Base-by-base conservation (phyloP, 2,113 vertebrate species). In the Tricholaema leucomelas region DNA sequence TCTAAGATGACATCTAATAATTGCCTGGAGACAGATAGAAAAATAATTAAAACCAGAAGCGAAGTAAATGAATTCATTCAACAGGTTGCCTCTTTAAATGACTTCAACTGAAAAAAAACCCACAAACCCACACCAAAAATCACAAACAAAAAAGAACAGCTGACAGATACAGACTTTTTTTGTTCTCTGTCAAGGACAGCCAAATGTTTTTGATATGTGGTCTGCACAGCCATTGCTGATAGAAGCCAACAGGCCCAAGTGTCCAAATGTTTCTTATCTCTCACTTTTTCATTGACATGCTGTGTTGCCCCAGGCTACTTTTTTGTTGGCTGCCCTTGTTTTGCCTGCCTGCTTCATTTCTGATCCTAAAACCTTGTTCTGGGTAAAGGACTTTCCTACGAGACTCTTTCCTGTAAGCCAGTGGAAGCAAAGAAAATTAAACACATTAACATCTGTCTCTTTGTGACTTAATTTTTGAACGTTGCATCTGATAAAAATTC, bases 191-290 rank as follows among this genome's bases (percentile, higher is more conserved):
- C 94, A 95, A 95, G 93, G 85, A 75, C 91, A 90, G 94, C 81
- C 94, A 94, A 93, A 82, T 80, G 25, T 52, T 96, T 94, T 91
- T 91, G 69, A 95, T 90, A 61, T 75, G 61, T 92, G 54, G 87
- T 52, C 87, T 94, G 74, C 76, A 92, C 77, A 92, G 87, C 88
- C 85, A 85, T 88, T 90, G 85, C 59, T 86, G 84, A 95, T 90
- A 82, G 82, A 92, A 94, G 92, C 95, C 92, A 95, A 95, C 61
- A 71, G 81, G 52, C 85, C 92, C 69, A 91, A 94, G 85, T 95
- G 93, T 96, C 93, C 95, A 91, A 95, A 85, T 90, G 65, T 70
- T 95, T 96, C 93, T 95, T 94, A 93, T 96, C 92, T 92, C 48
- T 66, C 60, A 77, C 74, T 77, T 91, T 87, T 80, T 93, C 90